phyloP scores from a whole-genome alignment of 1,140 invertebrate species.

The Drosophila miranda region DNA sequence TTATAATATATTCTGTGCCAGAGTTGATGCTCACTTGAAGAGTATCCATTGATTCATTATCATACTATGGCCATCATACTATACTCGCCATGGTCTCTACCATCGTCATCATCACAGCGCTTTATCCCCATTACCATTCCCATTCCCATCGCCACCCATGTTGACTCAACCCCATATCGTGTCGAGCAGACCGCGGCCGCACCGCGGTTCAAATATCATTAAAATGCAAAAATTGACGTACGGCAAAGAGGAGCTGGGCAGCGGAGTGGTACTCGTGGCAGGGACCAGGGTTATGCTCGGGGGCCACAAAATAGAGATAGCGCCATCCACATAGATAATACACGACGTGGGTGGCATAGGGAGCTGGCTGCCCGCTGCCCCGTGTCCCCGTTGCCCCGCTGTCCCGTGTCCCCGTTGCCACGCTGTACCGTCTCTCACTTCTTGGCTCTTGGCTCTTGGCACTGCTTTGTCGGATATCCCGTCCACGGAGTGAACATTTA shows the following conservation, averaged over 20 bases:
- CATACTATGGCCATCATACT: slow-evolving; percentile 18
- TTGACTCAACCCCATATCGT: slow-evolving; percentile 34
- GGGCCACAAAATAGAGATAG: slow-evolving; percentile 4
- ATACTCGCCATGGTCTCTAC: slow-evolving; percentile 16
- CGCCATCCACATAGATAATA: slow-evolving; percentile 18
- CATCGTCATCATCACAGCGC: slow-evolving; percentile 7
- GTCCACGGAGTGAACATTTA: slow-evolving; percentile 66
- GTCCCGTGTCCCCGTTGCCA: background rate
- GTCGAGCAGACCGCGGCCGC: slow-evolving; percentile 30
- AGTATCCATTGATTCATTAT: slow-evolving; percentile 48
- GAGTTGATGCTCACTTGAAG: slow-evolving; percentile 4
- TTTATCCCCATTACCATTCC: slow-evolving; percentile 1
- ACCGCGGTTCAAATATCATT: slow-evolving; percentile 74
- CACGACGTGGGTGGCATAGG: slow-evolving; percentile 3
- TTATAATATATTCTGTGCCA: too few relatives aligned
- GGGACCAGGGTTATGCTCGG: slow-evolving; percentile 4
- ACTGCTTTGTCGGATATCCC: slow-evolving; percentile 18
- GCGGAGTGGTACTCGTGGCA: slow-evolving; percentile 1
- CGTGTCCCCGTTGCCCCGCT: background rate
- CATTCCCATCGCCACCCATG: slow-evolving; percentile 2
- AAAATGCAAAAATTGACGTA: slow-evolving; percentile 78
- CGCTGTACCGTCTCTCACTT: background rate
- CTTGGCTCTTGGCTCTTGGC: background rate
- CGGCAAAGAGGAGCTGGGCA: slow-evolving; percentile 17
- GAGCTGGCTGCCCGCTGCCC: background rate